A percentile compares a stretch with the other conserved stretches of the same genome.
These are phyloP conservation scores for Andrena flavipes DNA, from an alignment of 2,888 invertebrate species.

Conservation along the genomic window DNA sequence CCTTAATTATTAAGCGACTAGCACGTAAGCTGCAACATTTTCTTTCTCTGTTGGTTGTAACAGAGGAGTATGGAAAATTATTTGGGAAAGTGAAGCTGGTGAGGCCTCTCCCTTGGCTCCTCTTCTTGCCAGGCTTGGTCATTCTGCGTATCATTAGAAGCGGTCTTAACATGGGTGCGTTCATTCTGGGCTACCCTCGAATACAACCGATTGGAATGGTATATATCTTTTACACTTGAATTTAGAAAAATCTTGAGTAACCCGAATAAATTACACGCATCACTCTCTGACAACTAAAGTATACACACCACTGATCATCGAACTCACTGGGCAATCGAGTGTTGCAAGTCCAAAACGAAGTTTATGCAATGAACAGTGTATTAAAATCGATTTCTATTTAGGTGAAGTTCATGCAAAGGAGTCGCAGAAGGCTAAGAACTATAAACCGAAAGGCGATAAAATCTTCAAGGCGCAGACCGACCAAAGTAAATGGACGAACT, in stretches of 20 bases:
- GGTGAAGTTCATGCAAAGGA: conserved; percentile 86
- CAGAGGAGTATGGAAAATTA: conserved; percentile 85
- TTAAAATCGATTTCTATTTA: conserved; percentile 66
- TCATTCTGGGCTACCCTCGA: conserved; percentile 85
- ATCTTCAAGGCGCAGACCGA: conserved; percentile 77
- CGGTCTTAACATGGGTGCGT: conserved; percentile 85
- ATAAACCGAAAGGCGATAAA: conserved; percentile 86
- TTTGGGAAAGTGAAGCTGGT: conserved; percentile 85
- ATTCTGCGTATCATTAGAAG: conserved; percentile 85
- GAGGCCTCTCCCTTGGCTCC: conserved; percentile 87
- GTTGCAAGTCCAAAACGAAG: too few relatives aligned
- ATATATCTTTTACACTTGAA: neutral
- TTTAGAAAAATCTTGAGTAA: neutral
- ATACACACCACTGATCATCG: too few relatives aligned
- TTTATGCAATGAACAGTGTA: too few relatives aligned
- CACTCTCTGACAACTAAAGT: too few relatives aligned
- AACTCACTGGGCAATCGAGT: too few relatives aligned
- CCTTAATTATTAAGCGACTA: too few relatives aligned
- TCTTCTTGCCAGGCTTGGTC: conserved; percentile 86
- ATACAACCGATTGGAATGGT: conserved; percentile 86
- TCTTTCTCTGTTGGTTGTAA: conserved; percentile 34
- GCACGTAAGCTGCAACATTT: too few relatives aligned
- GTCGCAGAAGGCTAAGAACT: conserved; percentile 86
- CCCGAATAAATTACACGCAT: too few relatives aligned
- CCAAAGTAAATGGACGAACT: conserved; percentile 48